These are phyloP conservation scores for Callyntrura guangdongensis DNA, from an alignment of 2,888 invertebrate genomes.

Conservation along the genomic window DNA sequence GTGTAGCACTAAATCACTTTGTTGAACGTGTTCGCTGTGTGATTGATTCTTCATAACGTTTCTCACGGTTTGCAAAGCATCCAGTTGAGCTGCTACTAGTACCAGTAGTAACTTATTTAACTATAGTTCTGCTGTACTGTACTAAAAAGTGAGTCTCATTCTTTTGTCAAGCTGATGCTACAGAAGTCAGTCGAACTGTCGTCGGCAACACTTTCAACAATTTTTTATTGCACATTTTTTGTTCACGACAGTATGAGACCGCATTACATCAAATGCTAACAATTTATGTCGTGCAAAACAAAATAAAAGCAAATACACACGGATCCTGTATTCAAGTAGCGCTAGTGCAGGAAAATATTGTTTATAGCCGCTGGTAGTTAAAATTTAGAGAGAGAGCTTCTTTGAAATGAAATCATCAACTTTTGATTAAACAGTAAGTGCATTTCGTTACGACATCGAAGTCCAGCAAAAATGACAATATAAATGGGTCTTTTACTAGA, in stretches of 20 bases:
- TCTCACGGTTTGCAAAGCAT: constrained; percentile 75
- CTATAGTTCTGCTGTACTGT: neutral
- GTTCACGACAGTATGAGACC: constrained; percentile 44
- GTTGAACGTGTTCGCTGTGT: constrained; percentile 49
- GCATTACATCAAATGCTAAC: constrained; percentile 56
- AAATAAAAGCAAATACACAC: neutral
- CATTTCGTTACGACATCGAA: neutral
- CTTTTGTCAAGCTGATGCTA: constrained; percentile 50
- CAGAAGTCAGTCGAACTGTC: constrained; percentile 53
- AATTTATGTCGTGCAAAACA: constrained; percentile 6
- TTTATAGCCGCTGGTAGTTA: neutral
- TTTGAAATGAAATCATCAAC: neutral
- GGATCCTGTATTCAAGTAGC: constrained; percentile 12
- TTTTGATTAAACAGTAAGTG: too few species aligned
- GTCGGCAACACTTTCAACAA: constrained; percentile 78
- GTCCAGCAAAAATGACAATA: neutral
- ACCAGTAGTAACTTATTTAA: neutral
- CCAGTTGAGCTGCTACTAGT: constrained; percentile 3
- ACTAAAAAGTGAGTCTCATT: constrained; percentile 13
- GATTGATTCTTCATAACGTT: constrained; percentile 77
- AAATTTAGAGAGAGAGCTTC: neutral
- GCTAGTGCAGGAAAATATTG: neutral
- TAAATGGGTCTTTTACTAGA: neutral
- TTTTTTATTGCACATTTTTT: constrained; percentile 73
- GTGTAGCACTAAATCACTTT: constrained; percentile 60